Conservation (phyloP, 1,140 invertebrate species). For the Matsumurasca onukii region DNA sequence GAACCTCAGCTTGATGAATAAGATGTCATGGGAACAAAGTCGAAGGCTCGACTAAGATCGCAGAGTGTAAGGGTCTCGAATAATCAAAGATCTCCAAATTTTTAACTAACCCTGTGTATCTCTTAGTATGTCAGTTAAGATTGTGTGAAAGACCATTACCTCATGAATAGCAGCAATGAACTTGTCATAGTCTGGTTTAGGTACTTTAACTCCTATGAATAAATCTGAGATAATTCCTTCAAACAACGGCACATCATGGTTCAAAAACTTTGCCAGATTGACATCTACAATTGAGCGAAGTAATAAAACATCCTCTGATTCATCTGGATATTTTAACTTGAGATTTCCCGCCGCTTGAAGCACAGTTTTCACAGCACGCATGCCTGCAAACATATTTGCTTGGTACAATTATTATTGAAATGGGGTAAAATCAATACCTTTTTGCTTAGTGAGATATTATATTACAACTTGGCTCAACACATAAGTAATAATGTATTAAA, state of each 20-base stretch:
- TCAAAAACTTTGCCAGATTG: constrained; percentile 91
- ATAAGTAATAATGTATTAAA: neutral
- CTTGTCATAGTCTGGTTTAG: constrained; percentile 69
- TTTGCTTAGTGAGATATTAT: neutral
- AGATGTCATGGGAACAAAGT: too few species aligned
- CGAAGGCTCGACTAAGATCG: too few species aligned
- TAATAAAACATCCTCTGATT: constrained; percentile 74
- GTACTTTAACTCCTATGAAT: constrained; percentile 78
- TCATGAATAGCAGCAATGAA: constrained; percentile 58
- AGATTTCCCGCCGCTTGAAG: constrained; percentile 83
- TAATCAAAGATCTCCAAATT: too few species aligned
- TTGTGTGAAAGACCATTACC: too few species aligned
- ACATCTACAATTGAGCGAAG: constrained; percentile 88
- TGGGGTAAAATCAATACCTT: neutral
- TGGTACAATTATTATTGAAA: neutral
- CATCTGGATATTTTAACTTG: constrained; percentile 79
- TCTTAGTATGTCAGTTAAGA: too few species aligned
- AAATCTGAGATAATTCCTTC: constrained; percentile 90
- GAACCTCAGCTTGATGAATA: too few species aligned
- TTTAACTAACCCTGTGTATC: too few species aligned
- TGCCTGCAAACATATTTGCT: constrained; percentile 46
- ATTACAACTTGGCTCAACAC: neutral
- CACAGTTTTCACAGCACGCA: constrained; percentile 82
- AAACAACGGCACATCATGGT: constrained; percentile 85
- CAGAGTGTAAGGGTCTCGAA: too few species aligned